Conservation (phyloP, 2,113 vertebrate species). For the Calyptommatus sinebrachiatus region DNA sequence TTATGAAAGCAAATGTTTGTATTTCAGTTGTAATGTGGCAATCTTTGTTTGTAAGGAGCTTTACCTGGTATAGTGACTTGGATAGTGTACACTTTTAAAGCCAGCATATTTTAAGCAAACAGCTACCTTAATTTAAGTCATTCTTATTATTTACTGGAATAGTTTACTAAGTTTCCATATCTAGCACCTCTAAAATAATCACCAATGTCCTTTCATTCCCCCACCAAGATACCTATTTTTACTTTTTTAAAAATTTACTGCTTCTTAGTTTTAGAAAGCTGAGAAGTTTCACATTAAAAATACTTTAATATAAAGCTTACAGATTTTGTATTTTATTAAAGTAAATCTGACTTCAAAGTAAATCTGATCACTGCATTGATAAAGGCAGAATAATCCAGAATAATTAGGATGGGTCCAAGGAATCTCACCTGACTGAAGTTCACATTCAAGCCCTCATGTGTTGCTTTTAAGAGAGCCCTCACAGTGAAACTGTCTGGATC, state of each 20-base stretch:
- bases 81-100: too few species aligned
- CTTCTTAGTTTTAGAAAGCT: not conserved
- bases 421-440: slow-evolving; percentile 87
- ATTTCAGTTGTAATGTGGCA: too few species aligned
- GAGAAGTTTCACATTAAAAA: not conserved
- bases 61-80: too few species aligned
- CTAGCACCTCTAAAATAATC: too few species aligned
- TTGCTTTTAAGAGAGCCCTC: slow-evolving; percentile 87
- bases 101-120: too few species aligned
- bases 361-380: not conserved
- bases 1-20: too few species aligned
- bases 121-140: not conserved
- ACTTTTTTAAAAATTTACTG: not conserved
- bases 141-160: not conserved
- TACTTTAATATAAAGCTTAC: not conserved
- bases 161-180: too few species aligned
- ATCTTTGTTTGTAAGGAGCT: too few species aligned
- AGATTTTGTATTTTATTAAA: not conserved
- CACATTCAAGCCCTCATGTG: slow-evolving; percentile 87
- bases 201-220: too few species aligned
- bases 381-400: rapidly evolving
- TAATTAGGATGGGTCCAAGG: not conserved
- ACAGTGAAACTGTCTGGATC: slow-evolving; percentile 95
- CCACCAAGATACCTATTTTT: not conserved
- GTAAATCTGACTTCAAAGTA: not conserved